Percentiles rank a stretch among this genome's conserved stretches.
Conservation (phyloP, 2,797 vertebrate genomes). For the Podargus strigoides region DNA sequence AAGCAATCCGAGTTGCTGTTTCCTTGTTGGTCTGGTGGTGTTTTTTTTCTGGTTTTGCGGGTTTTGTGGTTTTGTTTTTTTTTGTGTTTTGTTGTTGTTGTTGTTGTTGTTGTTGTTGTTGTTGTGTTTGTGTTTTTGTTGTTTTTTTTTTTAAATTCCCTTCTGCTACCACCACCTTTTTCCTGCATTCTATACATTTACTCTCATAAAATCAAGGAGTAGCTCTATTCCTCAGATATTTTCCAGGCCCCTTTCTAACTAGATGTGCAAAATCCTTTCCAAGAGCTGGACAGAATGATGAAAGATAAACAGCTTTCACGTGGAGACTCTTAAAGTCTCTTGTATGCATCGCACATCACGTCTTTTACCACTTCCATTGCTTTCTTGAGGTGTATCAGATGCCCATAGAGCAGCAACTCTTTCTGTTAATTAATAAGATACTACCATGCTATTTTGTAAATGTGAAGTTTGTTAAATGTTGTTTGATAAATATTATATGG, state of each 20-base stretch:
- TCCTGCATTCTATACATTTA: not conserved
- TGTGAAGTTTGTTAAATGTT: not conserved
- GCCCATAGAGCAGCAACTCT: not conserved
- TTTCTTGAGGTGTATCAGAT: not conserved
- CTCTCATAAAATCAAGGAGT: not conserved
- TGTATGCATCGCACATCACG: not conserved
- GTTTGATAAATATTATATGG: not conserved
- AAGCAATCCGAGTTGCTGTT: not conserved
- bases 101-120: no score
- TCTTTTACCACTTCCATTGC: not conserved
- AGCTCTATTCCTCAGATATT: not conserved
- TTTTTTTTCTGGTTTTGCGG: no score
- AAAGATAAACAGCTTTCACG: not conserved
- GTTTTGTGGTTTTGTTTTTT: no score
- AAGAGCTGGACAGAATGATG: not conserved
- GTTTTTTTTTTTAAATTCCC: no score
- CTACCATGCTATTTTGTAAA: not conserved
- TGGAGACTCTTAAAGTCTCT: not conserved
- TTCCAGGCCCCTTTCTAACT: not conserved
- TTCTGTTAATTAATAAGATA: not conserved
- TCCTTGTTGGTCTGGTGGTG: no score
- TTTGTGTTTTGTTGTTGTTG: no score
- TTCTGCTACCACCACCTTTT: not conserved
- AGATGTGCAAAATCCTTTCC: not conserved
- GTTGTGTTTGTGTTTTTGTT: no score